Conservation (phyloP, 2,113 vertebrate genomes). For the Alosa alosa region DNA sequence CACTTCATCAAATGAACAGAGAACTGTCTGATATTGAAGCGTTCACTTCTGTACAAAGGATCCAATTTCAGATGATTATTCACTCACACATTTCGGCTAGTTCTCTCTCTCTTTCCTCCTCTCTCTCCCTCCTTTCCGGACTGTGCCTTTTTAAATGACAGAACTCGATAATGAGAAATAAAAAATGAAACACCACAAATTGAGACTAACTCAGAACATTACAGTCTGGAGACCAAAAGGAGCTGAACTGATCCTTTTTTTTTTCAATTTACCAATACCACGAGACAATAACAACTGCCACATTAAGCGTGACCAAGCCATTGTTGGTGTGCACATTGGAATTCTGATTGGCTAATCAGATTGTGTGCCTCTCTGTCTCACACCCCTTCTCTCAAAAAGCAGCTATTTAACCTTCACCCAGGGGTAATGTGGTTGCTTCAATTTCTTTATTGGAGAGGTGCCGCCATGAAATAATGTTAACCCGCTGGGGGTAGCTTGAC, state of each 20-base stretch:
- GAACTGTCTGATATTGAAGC: neutral
- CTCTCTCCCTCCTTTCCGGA: neutral
- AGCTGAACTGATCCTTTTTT: neutral
- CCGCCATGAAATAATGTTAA: conserved; percentile 1
- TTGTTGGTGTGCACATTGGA: conserved; percentile 11
- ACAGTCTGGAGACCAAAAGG: neutral
- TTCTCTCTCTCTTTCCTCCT: neutral
- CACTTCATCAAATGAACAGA: neutral
- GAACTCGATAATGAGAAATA: neutral
- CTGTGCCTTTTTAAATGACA: neutral
- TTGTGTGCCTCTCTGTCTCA: neutral
- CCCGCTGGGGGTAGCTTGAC: conserved; percentile 35
- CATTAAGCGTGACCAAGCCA: conserved; percentile 32
- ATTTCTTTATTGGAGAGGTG: conserved; percentile 32
- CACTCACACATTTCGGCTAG: neutral
- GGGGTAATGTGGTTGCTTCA: neutral
- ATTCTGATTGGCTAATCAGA: conserved; percentile 32
- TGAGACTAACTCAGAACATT: neutral
- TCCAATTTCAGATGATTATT: neutral
- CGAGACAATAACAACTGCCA: neutral
- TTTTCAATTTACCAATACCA: neutral
- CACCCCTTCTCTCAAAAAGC: conserved; percentile 6
- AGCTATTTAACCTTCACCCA: conserved; percentile 38
- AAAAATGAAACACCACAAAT: neutral
- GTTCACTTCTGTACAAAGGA: neutral